A percentile compares a stretch with the other conserved stretches of the same genome.
Evolutionary conservation across 2,888 invertebrate species (phyloP).

Genomic region (Prionchulus punctatus): DNA sequence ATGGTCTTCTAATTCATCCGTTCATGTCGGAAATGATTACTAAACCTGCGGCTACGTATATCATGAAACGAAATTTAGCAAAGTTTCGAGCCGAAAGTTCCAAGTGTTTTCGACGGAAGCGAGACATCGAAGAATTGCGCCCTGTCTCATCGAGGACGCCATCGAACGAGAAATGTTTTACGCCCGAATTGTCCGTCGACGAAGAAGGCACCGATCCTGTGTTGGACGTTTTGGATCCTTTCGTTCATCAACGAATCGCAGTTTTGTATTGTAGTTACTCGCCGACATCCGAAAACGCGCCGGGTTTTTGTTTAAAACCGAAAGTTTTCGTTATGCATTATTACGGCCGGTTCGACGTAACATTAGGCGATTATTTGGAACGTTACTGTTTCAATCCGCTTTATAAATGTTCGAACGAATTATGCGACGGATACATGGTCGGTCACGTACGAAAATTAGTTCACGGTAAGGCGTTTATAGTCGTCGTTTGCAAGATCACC

Average conservation of each 20-base stretch:
- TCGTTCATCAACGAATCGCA: conserved; percentile 54
- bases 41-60: conserved; percentile 43
- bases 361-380: conserved; percentile 78
- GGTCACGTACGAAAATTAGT: conserved; percentile 76
- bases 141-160: neutral
- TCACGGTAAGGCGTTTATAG: conserved; percentile 53
- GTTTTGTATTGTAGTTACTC: conserved; percentile 77
- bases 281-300: conserved; percentile 55
- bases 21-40: neutral
- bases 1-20: neutral
- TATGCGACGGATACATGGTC: conserved; percentile 66
- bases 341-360: conserved; percentile 85
- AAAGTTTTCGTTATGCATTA: conserved; percentile 84
- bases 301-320: conserved; percentile 73
- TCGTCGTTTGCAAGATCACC: neutral
- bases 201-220: neutral
- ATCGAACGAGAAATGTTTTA: neutral
- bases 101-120: conserved; percentile 18
- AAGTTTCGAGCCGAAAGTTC: conserved; percentile 73
- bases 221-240: conserved; percentile 27
- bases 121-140: neutral
- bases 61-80: conserved; percentile 56
- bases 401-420: conserved; percentile 61
- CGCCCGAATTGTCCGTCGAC: neutral
- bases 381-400: conserved; percentile 47